Base-by-base conservation (phyloP, 2,888 invertebrate species). In the Amblyteles armatorius region DNA sequence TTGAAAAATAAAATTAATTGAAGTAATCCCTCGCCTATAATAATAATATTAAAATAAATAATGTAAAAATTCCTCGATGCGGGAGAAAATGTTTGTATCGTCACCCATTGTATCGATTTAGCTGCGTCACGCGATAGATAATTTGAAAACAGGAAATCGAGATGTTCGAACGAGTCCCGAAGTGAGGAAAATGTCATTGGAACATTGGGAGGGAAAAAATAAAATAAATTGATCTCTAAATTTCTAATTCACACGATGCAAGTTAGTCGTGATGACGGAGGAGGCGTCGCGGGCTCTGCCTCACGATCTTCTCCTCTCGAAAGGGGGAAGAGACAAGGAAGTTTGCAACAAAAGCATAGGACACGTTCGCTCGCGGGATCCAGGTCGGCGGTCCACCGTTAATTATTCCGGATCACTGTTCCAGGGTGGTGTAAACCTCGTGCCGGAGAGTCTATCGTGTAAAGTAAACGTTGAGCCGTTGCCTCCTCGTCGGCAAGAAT, bases 331-430 rank as follows among this genome's bases (percentile, higher is more conserved):
- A 67, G 74, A 48, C 22, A 57, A 68, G 79, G 48, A 71, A 48
- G 74, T 40, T 48, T 19, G 22, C 57, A 60, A 89, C 86, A 84
- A 89, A 89, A 89, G 89, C 89, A 89, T 88, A 90, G 90, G 90
- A 88, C 44, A 76, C 86, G 87, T 88, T 90, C 7, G 11, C 57
- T 33, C 63, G 50, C 63, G 50, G 26, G 82, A 92, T 91, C 88
- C 90, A 90, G 91, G 91, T 91, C 90, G 90, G 50, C 73, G 88
- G 85, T 89, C 88, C 89, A 88, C 89, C 90, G 91, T 92, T 93
- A 92, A 93, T 93, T 92, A 92, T 92, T 92, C 91, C 90, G 89
- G 89, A 89, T 90, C 87, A 78, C 87, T 86, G 36, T 73, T 73
- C 57, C n/a, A 19, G 26, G 13, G 44, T 48, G 16, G 36, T 73